Evolutionary conservation across 2,888 invertebrate genomes (phyloP), one percentile per base, ranked within the genome.

Genomic region (Drosophila trichaetosa): DNA sequence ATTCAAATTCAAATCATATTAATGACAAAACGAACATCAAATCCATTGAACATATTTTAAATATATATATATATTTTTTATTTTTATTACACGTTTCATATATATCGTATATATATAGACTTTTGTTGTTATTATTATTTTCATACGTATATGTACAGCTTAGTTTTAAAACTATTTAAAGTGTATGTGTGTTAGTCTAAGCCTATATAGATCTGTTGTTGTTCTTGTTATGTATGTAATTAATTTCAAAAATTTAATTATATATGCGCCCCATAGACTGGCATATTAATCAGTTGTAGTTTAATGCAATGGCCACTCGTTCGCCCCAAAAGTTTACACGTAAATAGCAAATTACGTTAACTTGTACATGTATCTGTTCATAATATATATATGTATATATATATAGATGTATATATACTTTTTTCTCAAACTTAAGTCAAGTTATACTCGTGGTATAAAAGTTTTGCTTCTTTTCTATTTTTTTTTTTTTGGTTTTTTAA

Each of bases 61-160:
- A 87, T 86, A 87, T 87, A 87, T 84, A 87, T 84, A 73, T 78
- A 33, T 33, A 33, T 80, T 84, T 82, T 79, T 79, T 83, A 81
- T 72, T 79, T 76, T 86, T 76, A 88, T 87, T 87, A 89, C 87
- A 89, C 76, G 60, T 77, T 87, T 89, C 71, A 79, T 76, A 84
- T 86, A 86, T 89, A 83, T 87, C 73, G 78, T 80, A 87, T 86
- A 84, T 83, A 83, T 85, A 85, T 87, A 87, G 84, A 87, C 71
- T 77, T 82, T 82, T 46, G 16, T 74, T 79, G 51, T 78, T 65
- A 34, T 64, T 75, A 52, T 76, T 69, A 73, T 70, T 77, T 69
- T 75, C 70, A 70, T 80, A 67, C 73, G 73, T 78, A 78, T 87
- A 87, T 86, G 67, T 88, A 87, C 89, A 87, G 60, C 78, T 88